phyloP scores from a whole-genome alignment of 1,140 invertebrate genomes.

The Zaprionus ghesquierei region DNA sequence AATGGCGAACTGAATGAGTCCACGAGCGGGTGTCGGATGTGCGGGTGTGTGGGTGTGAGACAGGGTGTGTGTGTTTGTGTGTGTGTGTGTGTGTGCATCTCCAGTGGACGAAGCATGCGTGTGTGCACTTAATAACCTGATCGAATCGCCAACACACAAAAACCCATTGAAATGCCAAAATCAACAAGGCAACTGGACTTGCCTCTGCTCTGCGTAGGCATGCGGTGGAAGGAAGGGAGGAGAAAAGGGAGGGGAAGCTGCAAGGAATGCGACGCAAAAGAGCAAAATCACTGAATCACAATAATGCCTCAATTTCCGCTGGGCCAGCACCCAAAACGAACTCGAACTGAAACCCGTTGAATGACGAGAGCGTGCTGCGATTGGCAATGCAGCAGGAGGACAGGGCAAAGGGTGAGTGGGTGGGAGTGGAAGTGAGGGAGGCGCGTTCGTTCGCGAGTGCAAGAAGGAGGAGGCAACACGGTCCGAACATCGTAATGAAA shows the following conservation, averaged over 20 bases:
- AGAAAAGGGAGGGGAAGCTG: neutral
- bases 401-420: neutral
- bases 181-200: slow-evolving; percentile 62
- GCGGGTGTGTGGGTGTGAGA: neutral
- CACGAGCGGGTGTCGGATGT: slow-evolving; percentile 10
- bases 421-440: neutral
- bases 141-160: slow-evolving; percentile 76
- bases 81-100: slow-evolving; percentile 11
- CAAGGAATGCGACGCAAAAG: slow-evolving; percentile 46
- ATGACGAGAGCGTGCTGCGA: slow-evolving; percentile 32
- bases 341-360: slow-evolving; percentile 40
- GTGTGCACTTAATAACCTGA: slow-evolving; percentile 79
- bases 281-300: slow-evolving; percentile 78
- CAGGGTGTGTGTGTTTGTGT: neutral
- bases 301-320: slow-evolving; percentile 78
- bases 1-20: slow-evolving; percentile 57
- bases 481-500: slow-evolving; percentile 62
- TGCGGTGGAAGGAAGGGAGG: neutral
- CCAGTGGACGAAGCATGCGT: slow-evolving; percentile 34
- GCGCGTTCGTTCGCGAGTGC: slow-evolving; percentile 1
- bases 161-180: slow-evolving; percentile 78
- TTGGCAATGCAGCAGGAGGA: slow-evolving; percentile 18
- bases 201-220: slow-evolving; percentile 4
- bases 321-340: slow-evolving; percentile 44
- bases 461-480: slow-evolving; percentile 1